Evolutionary conservation across 2,797 vertebrate genomes (phyloP), one percentile per base, ranked within the genome.

Genomic region (Tenualosa thibaudeaui): DNA sequence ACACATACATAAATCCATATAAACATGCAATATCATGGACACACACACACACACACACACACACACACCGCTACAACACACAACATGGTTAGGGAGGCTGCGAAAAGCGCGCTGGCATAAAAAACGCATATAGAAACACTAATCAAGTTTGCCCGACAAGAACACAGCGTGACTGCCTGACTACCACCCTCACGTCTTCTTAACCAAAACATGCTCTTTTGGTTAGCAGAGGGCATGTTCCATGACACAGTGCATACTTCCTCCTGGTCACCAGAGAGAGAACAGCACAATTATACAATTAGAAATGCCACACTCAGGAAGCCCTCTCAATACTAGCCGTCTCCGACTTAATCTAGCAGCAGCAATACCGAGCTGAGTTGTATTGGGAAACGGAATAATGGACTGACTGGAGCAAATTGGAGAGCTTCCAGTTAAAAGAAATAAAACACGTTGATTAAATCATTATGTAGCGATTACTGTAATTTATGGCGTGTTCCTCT

Each of bases 341-440:
- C 71, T 78, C 40, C 40, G 37, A 37, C 71, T 78, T 78, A 78
- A 78, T 78, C 71, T 78, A 78, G 71, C 71, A 22, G 71, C 40
- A 7, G 68, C 37, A 78, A 46, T 46, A 78, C 37, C 15, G 17
- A 46, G 37, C 37, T 17, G 37, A 22, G 71, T 40, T 46, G 71
- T 78, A 78, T 78, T 78, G 71, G 71, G 71, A 46, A 43, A 78
- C 40, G 40, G 71, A 43, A 78, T 78, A 78, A 78, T 78, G 71
- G 71, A 78, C 71, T 78, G 40, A 78, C 71, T 46, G 37, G 40
- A 78, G 68, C 71, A 46, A 78, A 78, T 78, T 78, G 71, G 71
- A 78, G 71, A 78, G 71, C 71, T 78, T 78, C 71, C 71, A 78
- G 71, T 78, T 78, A 78, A 78, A 78, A 78, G 71, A 78, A 78